These are phyloP conservation scores for Diadegma fenestrale DNA, from an alignment of 2,888 invertebrate genomes.

Conservation along the genomic window DNA sequence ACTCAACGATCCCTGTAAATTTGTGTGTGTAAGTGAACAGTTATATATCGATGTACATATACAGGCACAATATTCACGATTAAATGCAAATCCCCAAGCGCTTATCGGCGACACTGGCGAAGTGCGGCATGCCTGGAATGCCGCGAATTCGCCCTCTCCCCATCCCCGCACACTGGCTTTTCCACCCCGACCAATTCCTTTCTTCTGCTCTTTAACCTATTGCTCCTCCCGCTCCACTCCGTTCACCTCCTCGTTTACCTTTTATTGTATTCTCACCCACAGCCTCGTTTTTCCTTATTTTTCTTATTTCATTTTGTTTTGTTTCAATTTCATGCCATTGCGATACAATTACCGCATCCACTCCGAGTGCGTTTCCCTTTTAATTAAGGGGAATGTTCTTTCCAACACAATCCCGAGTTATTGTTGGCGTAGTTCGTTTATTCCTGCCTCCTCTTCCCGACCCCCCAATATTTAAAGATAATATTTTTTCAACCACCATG, in stretches of 20 bases:
- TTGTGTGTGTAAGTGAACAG: not conserved
- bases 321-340: conserved; percentile 59
- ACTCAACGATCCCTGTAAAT: not conserved
- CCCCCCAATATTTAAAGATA: conserved; percentile 2
- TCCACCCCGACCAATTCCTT: conserved; percentile 61
- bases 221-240: conserved; percentile 43
- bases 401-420: conserved; percentile 35
- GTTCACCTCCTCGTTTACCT: conserved; percentile 51
- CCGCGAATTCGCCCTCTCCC: conserved; percentile 64
- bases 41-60: conserved; percentile 46
- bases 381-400: conserved; percentile 70
- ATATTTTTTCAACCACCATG: conserved; percentile 15
- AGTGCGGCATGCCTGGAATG: conserved; percentile 67
- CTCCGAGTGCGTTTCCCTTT: conserved; percentile 66
- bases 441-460: not conserved
- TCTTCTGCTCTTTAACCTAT: conserved; percentile 63
- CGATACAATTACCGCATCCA: conserved; percentile 72
- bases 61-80: conserved; percentile 70
- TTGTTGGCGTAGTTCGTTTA: conserved; percentile 7
- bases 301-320: conserved; percentile 25
- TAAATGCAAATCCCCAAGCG: conserved; percentile 77
- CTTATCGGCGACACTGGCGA: conserved; percentile 71
- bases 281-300: not conserved
- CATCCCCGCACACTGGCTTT: conserved; percentile 30
- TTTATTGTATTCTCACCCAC: conserved; percentile 20